Base-by-base conservation (phyloP, 2,113 vertebrate genomes). In the Saguinus midas region DNA sequence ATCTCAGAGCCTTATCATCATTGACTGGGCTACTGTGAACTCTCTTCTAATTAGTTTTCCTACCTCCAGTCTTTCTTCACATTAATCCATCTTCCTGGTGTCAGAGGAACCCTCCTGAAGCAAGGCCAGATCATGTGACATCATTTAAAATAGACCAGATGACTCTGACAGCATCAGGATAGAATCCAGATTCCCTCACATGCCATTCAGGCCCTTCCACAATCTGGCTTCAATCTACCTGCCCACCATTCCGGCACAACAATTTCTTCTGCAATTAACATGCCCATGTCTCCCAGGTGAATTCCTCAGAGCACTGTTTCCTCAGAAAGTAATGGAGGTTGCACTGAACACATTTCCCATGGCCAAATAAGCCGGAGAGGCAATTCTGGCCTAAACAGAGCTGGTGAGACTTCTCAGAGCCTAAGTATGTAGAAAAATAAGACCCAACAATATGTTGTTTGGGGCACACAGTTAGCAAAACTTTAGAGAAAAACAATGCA, bases 141-240 rank as follows among this genome's bases (percentile, higher is more conserved):
- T 90, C 55, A n/a, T 95, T 90, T 92, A 52, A 94, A 79, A 84
- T 16, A 92, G 91, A 79, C 88, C 95, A 97, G 95, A 90, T 96
- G 88, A 94, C 88, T 90, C 29, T 73, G 84, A 66, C 23, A 48
- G 45, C 18, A 87, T 86, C 88, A 80, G 61, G 61, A 90, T 79
- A 45, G 86, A 97, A 61, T 90, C 68, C 37, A 90, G 73, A 73
- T 87, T 45, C 68, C 81, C 85, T 83, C 50, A 6, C 52, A 61
- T 83, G n/a, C 45, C 76, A 40, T 75, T 92, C 21, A 66, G 66
- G 37, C 29, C 32, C 7, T 73, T 73, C 70, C 2, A 68, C 91
- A 91, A 83, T 95, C 91, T 96, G 93, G 45, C 45, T 45, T 91
- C 75, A 40, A 6, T 76, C 80, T 80, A 80, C 61, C 73, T 21